Base-by-base conservation (phyloP, 2,888 invertebrate species). In the Nomada goodeniana region DNA sequence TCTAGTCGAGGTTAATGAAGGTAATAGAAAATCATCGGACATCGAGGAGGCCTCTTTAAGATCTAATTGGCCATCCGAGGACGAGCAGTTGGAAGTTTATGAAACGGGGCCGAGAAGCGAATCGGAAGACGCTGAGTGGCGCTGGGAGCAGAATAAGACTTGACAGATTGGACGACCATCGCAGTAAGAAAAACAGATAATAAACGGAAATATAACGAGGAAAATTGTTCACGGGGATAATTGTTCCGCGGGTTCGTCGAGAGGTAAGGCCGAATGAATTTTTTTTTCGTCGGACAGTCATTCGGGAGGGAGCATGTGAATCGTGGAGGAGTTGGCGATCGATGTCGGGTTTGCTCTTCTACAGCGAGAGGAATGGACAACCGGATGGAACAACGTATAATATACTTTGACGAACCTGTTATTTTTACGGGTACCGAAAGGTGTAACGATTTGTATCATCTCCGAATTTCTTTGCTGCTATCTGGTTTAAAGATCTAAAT, bases 101-200 rank as follows among this genome's bases (percentile, higher is more conserved):
- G 84, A 63, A 50, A 76, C 80, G 65, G 82, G 77, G 7, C 57
- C 65, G 52, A 88, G 86, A 53, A 85, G 90, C 42, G 88, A 88
- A 52, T 90, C 90, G 29, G 89, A 91, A 18, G 90, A 92, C 67
- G 82, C 86, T 29, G 88, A 88, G 77, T 90, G 90, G 89, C 82
- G 87, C 11, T 91, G 89, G 90, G 90, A 91, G 42, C 86, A 89
- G 71, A 90, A 90, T 50, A 90, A 91, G 67, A 91, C 91, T 80
- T 92, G 92, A 92, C 79, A 29, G 50, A 59, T 42, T 26, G 20
- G 64, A 36, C 11, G 57, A 63, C 57, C 26, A 59, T 44, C 42
- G 13, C 18, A 13, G 20, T 13, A 26, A 60, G 55, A 61, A 55
- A 59, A 76, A 15, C 52, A 26, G 79, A 76, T 80, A 64, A 68